Percentiles rank a stretch among this genome's conserved stretches.
Evolutionary conservation across 2,113 vertebrate species (phyloP).

Genomic region (Paralichthys olivaceus): DNA sequence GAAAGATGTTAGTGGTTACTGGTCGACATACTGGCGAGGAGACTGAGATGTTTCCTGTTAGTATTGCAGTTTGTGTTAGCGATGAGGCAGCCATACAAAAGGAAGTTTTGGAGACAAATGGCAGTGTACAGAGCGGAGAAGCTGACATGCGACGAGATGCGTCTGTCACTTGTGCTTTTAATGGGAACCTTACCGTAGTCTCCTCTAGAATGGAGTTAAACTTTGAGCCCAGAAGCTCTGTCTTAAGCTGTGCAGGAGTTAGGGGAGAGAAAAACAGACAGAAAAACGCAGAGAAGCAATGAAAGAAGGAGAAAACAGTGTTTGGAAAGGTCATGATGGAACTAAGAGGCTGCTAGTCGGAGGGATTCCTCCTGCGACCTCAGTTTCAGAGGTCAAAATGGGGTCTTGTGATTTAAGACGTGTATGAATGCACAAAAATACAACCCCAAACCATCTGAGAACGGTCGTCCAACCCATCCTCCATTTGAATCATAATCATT

Average conservation of each 20-base stretch:
- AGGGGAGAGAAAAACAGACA: conserved; percentile 85
- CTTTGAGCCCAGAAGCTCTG: conserved; percentile 89
- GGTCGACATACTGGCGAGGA: conserved; percentile 56
- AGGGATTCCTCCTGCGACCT: conserved; percentile 43
- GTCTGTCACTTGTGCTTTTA: conserved; percentile 64
- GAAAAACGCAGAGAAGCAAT: conserved; percentile 84
- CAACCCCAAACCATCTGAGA: conserved; percentile 61
- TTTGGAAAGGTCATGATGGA: conserved; percentile 75
- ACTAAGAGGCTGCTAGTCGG: conserved; percentile 61
- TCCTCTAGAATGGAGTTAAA: conserved; percentile 90
- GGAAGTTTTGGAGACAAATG: conserved; percentile 48
- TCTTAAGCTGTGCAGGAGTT: conserved; percentile 88
- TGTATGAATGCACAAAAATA: conserved; percentile 54
- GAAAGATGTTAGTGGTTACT: conserved; percentile 66
- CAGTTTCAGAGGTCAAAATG: conserved; percentile 51
- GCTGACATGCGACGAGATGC: conserved; percentile 65
- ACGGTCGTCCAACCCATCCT: conserved; percentile 68
- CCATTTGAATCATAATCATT: conserved; percentile 68
- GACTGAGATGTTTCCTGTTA: conserved; percentile 71
- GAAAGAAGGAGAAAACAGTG: conserved; percentile 83
- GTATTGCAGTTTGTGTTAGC: conserved; percentile 64
- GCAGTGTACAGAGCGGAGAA: conserved; percentile 60
- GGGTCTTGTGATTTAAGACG: conserved; percentile 39
- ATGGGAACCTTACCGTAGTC: conserved; percentile 85
- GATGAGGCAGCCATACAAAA: conserved; percentile 65